Evolutionary conservation across 2,113 vertebrate genomes (phyloP).

Genomic region (Cryptoleucopteryx plumbea): DNA sequence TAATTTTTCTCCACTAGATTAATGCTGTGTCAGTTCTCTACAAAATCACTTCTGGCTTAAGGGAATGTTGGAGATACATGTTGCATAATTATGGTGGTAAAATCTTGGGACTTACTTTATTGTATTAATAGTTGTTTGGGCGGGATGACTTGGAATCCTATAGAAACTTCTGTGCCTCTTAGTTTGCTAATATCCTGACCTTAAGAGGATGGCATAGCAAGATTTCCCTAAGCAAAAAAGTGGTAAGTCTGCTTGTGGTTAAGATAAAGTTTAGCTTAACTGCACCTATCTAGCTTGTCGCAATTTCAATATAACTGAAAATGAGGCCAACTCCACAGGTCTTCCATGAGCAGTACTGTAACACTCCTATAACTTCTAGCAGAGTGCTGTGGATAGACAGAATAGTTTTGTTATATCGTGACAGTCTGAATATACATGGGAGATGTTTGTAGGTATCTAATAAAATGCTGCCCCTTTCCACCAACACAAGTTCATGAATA

Average conservation of each 20-base stretch:
- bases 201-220: background rate
- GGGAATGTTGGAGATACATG: background rate
- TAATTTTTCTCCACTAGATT: background rate
- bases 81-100: background rate
- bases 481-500: accelerated
- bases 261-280: background rate
- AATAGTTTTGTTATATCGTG: background rate
- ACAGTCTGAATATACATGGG: background rate
- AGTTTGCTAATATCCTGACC: background rate
- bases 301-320: background rate
- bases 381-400: background rate
- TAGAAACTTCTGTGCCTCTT: background rate
- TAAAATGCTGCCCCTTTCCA: background rate
- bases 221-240: background rate
- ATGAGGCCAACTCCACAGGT: background rate
- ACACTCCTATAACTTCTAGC: background rate
- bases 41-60: background rate
- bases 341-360: background rate
- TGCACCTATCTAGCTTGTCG: background rate
- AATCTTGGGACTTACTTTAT: background rate
- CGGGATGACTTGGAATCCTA: background rate
- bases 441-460: background rate
- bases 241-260: background rate
- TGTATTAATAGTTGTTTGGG: background rate
- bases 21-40: background rate